phyloP scores from a whole-genome alignment of 2,797 vertebrate species.

The Crenuchus spilurus region DNA sequence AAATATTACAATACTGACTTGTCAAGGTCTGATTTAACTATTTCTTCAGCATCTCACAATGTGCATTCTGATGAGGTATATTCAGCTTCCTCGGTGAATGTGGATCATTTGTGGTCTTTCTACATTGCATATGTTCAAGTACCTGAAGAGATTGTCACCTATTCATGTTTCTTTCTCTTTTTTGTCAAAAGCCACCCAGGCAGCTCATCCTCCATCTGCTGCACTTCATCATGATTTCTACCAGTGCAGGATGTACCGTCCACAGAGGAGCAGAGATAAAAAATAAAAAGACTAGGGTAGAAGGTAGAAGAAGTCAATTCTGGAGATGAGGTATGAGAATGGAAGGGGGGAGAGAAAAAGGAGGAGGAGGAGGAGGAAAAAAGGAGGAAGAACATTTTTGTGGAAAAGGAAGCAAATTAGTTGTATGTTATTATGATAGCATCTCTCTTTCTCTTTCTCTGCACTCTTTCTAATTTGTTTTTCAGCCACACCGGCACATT shows the following conservation, averaged over 20 bases:
- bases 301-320: neutral
- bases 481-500: too few relatives aligned
- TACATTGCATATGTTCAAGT: neutral
- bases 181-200: constrained; percentile 15
- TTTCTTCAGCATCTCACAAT: too few relatives aligned
- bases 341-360: neutral
- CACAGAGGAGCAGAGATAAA: neutral
- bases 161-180: too few relatives aligned
- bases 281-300: neutral
- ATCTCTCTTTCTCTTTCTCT: too few relatives aligned
- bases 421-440: too few relatives aligned
- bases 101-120: too few relatives aligned
- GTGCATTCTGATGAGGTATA: too few relatives aligned
- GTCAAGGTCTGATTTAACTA: too few relatives aligned
- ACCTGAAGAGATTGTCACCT: constrained; percentile 27
- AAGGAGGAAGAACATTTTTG: neutral
- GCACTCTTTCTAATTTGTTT: too few relatives aligned
- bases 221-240: constrained; percentile 57
- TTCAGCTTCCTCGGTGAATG: too few relatives aligned
- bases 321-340: too few relatives aligned
- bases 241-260: constrained; percentile 40
- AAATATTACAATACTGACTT: too few relatives aligned
- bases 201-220: constrained; percentile 35
- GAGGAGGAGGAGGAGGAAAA: neutral
- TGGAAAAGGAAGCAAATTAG: neutral